These are phyloP conservation scores for Vanessa atalanta DNA, from an alignment of 1,140 invertebrate genomes.

Conservation along the genomic window DNA sequence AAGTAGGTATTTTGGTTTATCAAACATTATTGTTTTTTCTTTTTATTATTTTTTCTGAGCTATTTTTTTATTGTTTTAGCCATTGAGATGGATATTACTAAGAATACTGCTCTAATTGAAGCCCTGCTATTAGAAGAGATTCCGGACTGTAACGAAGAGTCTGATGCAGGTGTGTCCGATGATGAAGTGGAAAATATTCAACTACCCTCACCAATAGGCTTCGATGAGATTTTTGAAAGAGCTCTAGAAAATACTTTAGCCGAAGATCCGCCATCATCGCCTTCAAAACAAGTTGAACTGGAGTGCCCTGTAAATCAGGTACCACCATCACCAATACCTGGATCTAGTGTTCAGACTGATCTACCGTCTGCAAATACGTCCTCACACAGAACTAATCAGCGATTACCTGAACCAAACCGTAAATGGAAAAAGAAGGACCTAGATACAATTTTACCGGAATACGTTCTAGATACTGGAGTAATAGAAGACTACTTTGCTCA, in stretches of 20 bases:
- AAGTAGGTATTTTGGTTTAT: constrained; percentile 46
- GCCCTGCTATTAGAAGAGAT: constrained; percentile 48
- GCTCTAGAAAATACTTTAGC: constrained; percentile 45
- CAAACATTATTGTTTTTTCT: constrained; percentile 38
- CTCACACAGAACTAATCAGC: constrained; percentile 40
- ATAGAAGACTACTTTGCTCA: constrained; percentile 50
- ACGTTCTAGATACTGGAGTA: constrained; percentile 46
- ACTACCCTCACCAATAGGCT: constrained; percentile 48
- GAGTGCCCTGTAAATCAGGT: constrained; percentile 47
- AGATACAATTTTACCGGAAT: constrained; percentile 48
- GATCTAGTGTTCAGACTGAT: constrained; percentile 50
- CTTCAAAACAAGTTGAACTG: constrained; percentile 45
- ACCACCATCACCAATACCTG: constrained; percentile 41
- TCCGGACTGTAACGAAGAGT: constrained; percentile 49
- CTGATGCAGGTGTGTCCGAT: constrained; percentile 50
- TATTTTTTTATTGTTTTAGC: constrained; percentile 49
- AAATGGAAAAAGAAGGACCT: constrained; percentile 48
- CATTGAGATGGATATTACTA: constrained; percentile 50
- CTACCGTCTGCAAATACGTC: constrained; percentile 40
- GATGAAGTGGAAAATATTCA: constrained; percentile 51
- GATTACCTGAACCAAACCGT: constrained; percentile 45
- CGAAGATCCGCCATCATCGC: constrained; percentile 46
- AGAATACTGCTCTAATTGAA: constrained; percentile 53
- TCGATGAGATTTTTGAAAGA: constrained; percentile 49
- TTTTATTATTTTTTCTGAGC: constrained; percentile 39